phyloP scores from a whole-genome alignment of 2,797 vertebrate species.

The Dermochelys coriacea region DNA sequence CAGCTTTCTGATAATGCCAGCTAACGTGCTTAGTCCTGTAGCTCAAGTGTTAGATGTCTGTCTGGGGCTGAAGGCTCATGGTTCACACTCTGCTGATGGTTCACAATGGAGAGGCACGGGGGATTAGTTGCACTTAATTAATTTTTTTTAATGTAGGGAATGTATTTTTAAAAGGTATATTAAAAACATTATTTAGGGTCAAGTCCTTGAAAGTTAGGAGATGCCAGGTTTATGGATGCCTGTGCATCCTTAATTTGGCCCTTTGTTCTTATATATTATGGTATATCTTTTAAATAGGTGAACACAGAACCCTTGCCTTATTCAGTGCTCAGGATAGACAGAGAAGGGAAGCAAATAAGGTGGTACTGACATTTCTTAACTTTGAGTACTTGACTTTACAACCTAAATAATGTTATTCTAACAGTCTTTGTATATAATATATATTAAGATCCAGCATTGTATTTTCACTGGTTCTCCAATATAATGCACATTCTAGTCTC shows the following conservation, averaged over 20 bases:
- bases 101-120: background rate
- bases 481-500: background rate
- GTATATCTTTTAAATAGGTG: background rate
- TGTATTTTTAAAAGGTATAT: background rate
- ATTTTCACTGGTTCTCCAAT: background rate
- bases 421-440: background rate
- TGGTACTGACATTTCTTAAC: background rate
- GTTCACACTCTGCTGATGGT: background rate
- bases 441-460: background rate
- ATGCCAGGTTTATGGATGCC: background rate
- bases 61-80: background rate
- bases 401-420: no score
- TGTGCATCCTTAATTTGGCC: background rate
- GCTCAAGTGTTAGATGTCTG: background rate
- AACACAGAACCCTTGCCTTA: no score
- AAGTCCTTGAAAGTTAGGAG: background rate
- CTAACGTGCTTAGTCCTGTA: background rate
- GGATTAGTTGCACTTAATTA: background rate
- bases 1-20: background rate
- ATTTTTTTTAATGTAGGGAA: background rate
- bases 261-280: no score
- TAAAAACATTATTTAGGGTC: background rate
- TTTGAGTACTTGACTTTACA: background rate
- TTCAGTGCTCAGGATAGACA: background rate
- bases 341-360: background rate